phyloP scores from a whole-genome alignment of 2,113 vertebrate genomes.

The Etheostoma spectabile region DNA sequence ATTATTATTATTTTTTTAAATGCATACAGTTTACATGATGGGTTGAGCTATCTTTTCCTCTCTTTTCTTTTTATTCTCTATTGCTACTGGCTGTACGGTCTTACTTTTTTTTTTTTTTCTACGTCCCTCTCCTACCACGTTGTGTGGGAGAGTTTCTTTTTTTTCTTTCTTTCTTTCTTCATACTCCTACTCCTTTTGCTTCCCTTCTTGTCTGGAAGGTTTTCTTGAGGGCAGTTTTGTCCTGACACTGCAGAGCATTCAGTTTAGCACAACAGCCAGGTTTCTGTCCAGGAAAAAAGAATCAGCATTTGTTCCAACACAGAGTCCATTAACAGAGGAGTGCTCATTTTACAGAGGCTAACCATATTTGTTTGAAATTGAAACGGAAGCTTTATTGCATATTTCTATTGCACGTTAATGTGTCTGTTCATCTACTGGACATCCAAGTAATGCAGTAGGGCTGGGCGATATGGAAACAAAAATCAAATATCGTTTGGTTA shows the following conservation, averaged over 20 bases:
- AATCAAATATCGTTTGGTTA: no score
- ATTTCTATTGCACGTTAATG: slow-evolving; percentile 1
- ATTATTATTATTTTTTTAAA: no score
- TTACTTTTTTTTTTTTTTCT: slow-evolving; percentile 17
- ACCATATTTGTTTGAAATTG: slow-evolving; percentile 21
- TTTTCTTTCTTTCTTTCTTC: slow-evolving; percentile 6
- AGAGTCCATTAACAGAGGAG: slow-evolving; percentile 25
- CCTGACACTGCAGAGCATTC: slow-evolving; percentile 15
- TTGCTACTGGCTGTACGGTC: slow-evolving; percentile 20
- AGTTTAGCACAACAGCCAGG: slow-evolving; percentile 15
- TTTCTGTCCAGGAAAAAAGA: slow-evolving; percentile 6
- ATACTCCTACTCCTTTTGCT: slow-evolving; percentile 3
- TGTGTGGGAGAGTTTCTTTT: slow-evolving; percentile 15
- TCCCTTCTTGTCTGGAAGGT: slow-evolving; percentile 26
- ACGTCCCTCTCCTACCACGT: slow-evolving; percentile 40
- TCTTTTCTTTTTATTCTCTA: not conserved
- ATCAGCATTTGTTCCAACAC: slow-evolving; percentile 26
- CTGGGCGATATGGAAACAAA: no score
- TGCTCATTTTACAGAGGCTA: slow-evolving; percentile 17
- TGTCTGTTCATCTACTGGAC: not conserved
- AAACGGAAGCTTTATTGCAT: slow-evolving; percentile 15
- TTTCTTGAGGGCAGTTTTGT: slow-evolving; percentile 42
- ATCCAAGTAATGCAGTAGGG: not conserved
- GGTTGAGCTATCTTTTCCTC: not conserved
- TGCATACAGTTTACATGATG: slow-evolving; percentile 12